phyloP scores from a whole-genome alignment of 2,888 invertebrate species.

The Sinotaia quadrata region DNA sequence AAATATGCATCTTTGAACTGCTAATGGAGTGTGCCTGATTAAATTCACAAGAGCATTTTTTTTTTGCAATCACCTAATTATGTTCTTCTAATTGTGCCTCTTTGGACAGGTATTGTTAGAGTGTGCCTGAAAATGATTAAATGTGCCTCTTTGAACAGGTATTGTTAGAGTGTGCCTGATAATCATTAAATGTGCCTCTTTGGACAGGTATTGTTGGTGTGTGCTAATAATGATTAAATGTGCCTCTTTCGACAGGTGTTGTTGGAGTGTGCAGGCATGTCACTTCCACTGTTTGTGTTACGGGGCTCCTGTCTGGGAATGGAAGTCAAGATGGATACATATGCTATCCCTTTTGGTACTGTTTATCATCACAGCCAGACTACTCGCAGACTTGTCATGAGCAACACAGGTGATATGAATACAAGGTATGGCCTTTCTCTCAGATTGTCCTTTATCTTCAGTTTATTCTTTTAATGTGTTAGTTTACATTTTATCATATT shows the following conservation, averaged over 20 bases:
- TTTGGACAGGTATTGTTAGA: no score
- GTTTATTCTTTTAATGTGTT: background rate
- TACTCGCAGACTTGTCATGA: conserved; percentile 73
- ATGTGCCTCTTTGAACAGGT: no score
- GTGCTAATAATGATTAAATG: no score
- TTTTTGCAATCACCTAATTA: no score
- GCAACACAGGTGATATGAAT: conserved; percentile 77
- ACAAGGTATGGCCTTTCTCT: conserved; percentile 75
- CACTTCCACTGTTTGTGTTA: conserved; percentile 75
- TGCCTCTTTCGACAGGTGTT: conserved; percentile 73
- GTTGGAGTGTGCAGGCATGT: conserved; percentile 74
- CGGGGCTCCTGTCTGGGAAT: conserved; percentile 75
- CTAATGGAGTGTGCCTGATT: no score
- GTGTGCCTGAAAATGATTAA: no score
- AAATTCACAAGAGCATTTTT: no score
- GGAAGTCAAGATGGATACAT: conserved; percentile 74
- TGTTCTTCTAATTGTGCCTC: no score
- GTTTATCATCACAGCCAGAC: conserved; percentile 74
- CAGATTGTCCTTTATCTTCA: background rate
- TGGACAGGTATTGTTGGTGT: no score
- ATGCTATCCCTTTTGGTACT: conserved; percentile 75
- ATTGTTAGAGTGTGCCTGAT: no score
- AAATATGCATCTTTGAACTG: no score
- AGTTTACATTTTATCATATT: background rate
- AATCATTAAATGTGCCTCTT: no score